Percentiles rank a stretch among this genome's conserved stretches.
phyloP scores from a whole-genome alignment of 2,113 vertebrate genomes.

The Thunnus thynnus region DNA sequence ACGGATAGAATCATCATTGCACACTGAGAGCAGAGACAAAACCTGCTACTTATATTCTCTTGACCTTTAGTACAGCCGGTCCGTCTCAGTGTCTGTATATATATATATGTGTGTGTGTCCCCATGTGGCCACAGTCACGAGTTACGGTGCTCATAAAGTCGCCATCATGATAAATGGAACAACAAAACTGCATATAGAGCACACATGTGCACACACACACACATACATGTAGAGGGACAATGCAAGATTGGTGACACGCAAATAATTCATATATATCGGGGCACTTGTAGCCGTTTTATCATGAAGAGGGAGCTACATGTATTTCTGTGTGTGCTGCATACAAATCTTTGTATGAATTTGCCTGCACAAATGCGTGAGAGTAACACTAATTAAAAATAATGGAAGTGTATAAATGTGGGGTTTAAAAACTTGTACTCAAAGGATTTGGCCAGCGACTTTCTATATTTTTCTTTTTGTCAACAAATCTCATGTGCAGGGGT shows the following conservation, averaged over 20 bases:
- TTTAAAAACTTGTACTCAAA: too few relatives aligned
- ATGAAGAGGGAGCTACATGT: neutral
- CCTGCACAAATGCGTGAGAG: too few relatives aligned
- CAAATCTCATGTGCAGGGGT: too few relatives aligned
- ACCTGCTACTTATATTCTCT: slow-evolving; percentile 31
- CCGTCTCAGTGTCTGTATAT: slow-evolving; percentile 21
- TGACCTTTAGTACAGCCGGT: slow-evolving; percentile 62
- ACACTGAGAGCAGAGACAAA: slow-evolving; percentile 38
- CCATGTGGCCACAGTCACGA: slow-evolving; percentile 58
- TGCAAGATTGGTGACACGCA: neutral
- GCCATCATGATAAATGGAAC: slow-evolving; percentile 76
- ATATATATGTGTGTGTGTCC: slow-evolving; percentile 23
- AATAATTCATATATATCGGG: too few relatives aligned
- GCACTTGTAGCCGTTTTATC: slow-evolving; percentile 8
- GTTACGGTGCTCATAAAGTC: slow-evolving; percentile 64
- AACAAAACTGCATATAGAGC: slow-evolving; percentile 49
- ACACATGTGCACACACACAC: slow-evolving; percentile 30
- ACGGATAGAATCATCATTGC: slow-evolving; percentile 37
- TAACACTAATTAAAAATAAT: too few relatives aligned
- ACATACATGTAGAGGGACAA: neutral
- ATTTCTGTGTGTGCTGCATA: neutral
- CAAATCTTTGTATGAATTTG: too few relatives aligned
- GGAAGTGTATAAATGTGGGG: neutral
- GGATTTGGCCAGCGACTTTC: too few relatives aligned
- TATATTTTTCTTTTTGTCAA: too few relatives aligned